Base-by-base conservation (phyloP, 2,797 vertebrate genomes). In the Diceros bicornis region DNA sequence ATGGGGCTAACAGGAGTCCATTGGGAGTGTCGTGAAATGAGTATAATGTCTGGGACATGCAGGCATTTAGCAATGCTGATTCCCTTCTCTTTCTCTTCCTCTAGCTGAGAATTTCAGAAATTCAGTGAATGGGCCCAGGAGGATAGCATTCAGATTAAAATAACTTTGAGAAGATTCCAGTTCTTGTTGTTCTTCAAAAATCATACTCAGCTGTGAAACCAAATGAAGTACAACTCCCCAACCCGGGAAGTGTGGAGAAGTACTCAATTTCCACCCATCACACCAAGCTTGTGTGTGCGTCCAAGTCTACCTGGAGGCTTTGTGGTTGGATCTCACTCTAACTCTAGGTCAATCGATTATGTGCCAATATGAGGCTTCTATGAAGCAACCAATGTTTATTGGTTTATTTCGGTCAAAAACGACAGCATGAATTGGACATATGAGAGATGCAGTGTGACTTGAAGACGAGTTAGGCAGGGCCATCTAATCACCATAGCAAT, bases 121-220 rank as follows among this genome's bases (percentile, higher is more conserved):
- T 82, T 74, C 47, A n/a, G 66, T 72, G 23, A 84, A 50, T 68
- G 21, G n/a, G 18, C 14, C 44, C 18, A 69, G 41, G 94, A 92
- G 27, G 34, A 83, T 10, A 87, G 9, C 21, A 50, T 79, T 93
- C 62, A 74, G 55, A n/a, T 85, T 74, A 94, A 91, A 84, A 90
- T 44, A 87, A 71, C 6, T 74, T 79, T 75, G 61, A 90, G 55
- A 93, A 68, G 27, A 95, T 85, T 91, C 50, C 17, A 95, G 2
- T 92, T 92, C 29, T 68, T 96, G 13, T 37, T 23, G 52, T 59
- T 96, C 59, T 95, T 96, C 34, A 85, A 72, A 72, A 94, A 72
- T 94, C 27, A 23, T 23, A 37, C 13, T 92, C 59, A 47, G 1
- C 81, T 37, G 2, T 90, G 81, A 96, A 96, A 69, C 17, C 78